Conservation (phyloP, 2,797 vertebrate genomes). For the Poecilia gillii region DNA sequence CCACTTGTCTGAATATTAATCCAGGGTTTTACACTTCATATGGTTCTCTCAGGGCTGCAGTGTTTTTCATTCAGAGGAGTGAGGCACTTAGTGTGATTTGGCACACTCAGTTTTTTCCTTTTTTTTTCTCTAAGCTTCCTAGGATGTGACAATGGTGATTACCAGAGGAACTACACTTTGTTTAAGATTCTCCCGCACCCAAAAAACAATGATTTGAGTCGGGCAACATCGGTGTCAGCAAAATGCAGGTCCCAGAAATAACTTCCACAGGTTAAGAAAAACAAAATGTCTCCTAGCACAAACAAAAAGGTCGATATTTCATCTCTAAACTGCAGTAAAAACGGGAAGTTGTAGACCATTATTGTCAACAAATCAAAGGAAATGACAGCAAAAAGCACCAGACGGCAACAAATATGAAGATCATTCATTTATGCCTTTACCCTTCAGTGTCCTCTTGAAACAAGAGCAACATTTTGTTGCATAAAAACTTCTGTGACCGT, state of each 20-base stretch:
- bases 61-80: conserved; percentile 63
- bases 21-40: conserved; percentile 74
- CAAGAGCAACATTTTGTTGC: not conserved
- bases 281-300: not conserved
- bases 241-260: conserved; percentile 13
- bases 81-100: conserved; percentile 73
- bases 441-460: not conserved
- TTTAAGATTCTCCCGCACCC: conserved; percentile 33
- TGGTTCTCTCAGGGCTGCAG: conserved; percentile 67
- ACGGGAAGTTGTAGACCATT: not conserved
- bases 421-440: not conserved
- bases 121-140: conserved; percentile 53
- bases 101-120: conserved; percentile 35
- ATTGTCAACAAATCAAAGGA: not conserved
- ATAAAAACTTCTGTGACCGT: not conserved
- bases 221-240: conserved; percentile 34
- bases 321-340: conserved; percentile 9
- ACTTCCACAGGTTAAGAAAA: conserved; percentile 3
- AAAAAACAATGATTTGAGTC: conserved; percentile 45
- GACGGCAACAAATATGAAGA: not conserved
- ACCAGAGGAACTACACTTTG: conserved; percentile 50
- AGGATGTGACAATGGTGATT: conserved; percentile 66
- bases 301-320: not conserved
- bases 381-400: not conserved
- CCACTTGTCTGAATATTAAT: conserved; percentile 81